Evolutionary conservation across 2,888 invertebrate genomes (phyloP).

Genomic region (Sericinus montela): DNA sequence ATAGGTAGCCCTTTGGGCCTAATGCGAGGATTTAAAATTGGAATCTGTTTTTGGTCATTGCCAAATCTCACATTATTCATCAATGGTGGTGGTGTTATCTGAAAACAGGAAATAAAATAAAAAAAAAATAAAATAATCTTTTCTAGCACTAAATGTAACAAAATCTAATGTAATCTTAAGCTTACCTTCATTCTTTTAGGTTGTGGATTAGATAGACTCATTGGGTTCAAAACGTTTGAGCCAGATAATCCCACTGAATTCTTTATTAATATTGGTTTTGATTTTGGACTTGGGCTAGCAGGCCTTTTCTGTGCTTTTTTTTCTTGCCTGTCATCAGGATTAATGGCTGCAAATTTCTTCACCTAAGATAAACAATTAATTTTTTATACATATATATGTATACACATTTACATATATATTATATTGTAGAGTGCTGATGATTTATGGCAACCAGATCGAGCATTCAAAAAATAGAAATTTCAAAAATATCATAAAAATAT

Average conservation of each 20-base stretch:
- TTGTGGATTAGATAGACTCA: conserved; percentile 30
- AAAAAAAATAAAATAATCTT: neutral
- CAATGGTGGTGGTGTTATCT: conserved; percentile 34
- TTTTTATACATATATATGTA: neutral
- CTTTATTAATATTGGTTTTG: conserved; percentile 42
- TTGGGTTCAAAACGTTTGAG: conserved; percentile 32
- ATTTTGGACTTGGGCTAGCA: conserved; percentile 58
- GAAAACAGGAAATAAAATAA: conserved; percentile 11
- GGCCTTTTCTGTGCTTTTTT: conserved; percentile 56
- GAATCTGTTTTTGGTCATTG: conserved; percentile 35
- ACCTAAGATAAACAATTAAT: conserved; percentile 40
- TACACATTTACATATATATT: no score
- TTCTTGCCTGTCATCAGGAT: conserved; percentile 48
- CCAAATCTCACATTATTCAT: conserved; percentile 37
- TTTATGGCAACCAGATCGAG: no score
- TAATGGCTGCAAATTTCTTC: conserved; percentile 69
- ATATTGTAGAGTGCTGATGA: no score
- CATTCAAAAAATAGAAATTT: no score
- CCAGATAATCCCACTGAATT: conserved; percentile 45
- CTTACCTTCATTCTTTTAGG: conserved; percentile 60
- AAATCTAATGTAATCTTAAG: no score
- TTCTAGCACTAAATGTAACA: no score
- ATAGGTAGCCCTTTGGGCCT: conserved; percentile 39
- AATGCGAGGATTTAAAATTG: conserved; percentile 35
- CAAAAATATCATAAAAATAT: no score